A percentile compares a stretch with the other conserved stretches of the same genome.
These are phyloP conservation scores for Lycodopsis pacificus DNA, from an alignment of 2,797 vertebrate species.

Conservation along the genomic window DNA sequence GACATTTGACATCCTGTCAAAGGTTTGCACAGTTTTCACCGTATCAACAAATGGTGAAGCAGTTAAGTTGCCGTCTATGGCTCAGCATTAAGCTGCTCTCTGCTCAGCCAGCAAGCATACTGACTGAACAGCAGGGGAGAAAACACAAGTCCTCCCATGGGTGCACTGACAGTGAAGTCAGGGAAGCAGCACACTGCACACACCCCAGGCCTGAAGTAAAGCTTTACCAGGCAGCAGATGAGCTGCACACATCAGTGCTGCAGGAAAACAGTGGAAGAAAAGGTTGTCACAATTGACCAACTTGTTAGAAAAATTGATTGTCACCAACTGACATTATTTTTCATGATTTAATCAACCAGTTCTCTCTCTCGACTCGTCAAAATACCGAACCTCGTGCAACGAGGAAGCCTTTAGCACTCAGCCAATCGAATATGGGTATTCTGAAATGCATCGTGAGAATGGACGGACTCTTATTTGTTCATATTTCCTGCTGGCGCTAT, in stretches of 20 bases:
- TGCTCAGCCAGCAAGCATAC: conserved; percentile 11
- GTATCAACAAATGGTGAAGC: background rate
- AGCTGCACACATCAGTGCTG: background rate
- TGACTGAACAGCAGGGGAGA: conserved; percentile 15
- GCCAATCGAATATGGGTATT: too few species aligned
- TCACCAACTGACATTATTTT: background rate
- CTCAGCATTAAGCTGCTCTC: conserved; percentile 14
- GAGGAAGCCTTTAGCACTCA: background rate
- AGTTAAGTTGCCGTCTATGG: background rate
- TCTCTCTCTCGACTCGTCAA: background rate
- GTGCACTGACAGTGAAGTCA: background rate
- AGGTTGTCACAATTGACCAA: background rate
- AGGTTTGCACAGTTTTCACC: background rate
- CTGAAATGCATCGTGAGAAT: too few species aligned
- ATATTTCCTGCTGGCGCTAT: too few species aligned
- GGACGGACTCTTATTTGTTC: too few species aligned
- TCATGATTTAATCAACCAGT: background rate
- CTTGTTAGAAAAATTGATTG: background rate
- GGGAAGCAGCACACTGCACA: conserved; percentile 8
- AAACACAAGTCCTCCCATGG: conserved; percentile 20
- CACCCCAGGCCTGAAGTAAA: background rate
- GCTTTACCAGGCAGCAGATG: conserved; percentile 23
- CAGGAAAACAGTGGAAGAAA: background rate
- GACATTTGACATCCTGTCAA: background rate
- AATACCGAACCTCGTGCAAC: background rate